Evolutionary conservation across 2,797 vertebrate species (phyloP), one percentile per base, ranked within the genome.

Genomic region (Eleutherodactylus coqui): DNA sequence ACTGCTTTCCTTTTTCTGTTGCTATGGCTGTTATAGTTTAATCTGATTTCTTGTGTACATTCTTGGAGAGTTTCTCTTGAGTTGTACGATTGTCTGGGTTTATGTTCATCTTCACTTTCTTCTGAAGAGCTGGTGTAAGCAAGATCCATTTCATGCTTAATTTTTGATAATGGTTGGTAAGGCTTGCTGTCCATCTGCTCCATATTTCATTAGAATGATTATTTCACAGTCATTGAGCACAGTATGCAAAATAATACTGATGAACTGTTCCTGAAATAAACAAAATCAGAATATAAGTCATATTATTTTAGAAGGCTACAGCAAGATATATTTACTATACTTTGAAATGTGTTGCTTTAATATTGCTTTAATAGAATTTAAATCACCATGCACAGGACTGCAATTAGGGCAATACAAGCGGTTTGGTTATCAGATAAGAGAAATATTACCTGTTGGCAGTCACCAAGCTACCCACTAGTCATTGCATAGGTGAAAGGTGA

Each of bases 141-240:
- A 94, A 98, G 94, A 94, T 99, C 97, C 95, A 98, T 97, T 91
- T 99, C 97, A 91, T 97, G 97, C 86, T 96, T 97, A 16, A 96
- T 96, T 94, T 98, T 98, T 34, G 97, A 97, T 92, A 99, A 93
- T 27, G 97, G 97, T 92, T 98, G 97, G 92, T 98, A 98, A 87
- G 97, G 97, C 94, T 98, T 98, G 91, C 96, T 97, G 94, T 99
- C 97, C 94, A 97, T 97, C 94, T 99, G 97, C 93, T 99, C 97
- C 97, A 98, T 99, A 91, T 93, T 95, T 95, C 89, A 89, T 73
- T 88, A 88, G 90, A 93, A 91, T 89, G 92, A 91, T 60, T 92
- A 92, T 93, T 88, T 92, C 90, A 93, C 91, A 92, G 89, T 92
- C 95, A 96, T 95, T 95, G 95, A 96, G 94, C 94, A 90, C 75